Evolutionary conservation across 2,797 vertebrate genomes (phyloP).

Genomic region (Alcedo atthis): DNA sequence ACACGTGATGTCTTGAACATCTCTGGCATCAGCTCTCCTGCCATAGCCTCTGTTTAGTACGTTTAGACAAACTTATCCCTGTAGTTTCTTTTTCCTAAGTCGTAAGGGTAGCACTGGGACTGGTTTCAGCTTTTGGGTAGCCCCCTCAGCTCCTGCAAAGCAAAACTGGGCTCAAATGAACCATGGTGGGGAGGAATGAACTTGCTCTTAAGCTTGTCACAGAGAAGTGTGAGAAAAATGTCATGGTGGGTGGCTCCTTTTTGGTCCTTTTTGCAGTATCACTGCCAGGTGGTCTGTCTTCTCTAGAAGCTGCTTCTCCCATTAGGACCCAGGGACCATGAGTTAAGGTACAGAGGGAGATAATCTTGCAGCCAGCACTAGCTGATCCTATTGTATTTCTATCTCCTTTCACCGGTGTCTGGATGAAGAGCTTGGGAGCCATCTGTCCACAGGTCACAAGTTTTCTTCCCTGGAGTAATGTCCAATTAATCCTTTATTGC

Average conservation of each 20-base stretch:
- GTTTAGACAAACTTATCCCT: not conserved
- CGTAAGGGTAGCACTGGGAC: too few relatives aligned
- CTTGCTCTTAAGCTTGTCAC: accelerated
- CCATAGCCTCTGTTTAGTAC: not conserved
- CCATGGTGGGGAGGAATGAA: accelerated
- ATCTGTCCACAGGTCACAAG: not conserved
- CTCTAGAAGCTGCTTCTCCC: not conserved
- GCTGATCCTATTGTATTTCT: not conserved
- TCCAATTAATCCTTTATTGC: not conserved
- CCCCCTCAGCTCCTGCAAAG: not conserved
- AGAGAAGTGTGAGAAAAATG: not conserved
- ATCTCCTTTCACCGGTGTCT: not conserved
- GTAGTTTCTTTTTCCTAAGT: too few relatives aligned
- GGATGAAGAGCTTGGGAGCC: not conserved
- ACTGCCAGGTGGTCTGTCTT: not conserved
- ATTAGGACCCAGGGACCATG: not conserved
- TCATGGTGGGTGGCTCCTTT: accelerated
- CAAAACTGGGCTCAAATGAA: not conserved
- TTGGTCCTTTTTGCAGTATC: not conserved
- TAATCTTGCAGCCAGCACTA: not conserved
- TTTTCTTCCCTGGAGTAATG: not conserved
- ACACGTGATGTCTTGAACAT: accelerated
- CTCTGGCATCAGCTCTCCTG: not conserved
- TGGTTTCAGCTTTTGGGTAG: not conserved
- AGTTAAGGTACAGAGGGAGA: too few relatives aligned